These are phyloP conservation scores for Trissoscelio sp. DNA, from an alignment of 2,888 invertebrate genomes.

Conservation along the genomic window DNA sequence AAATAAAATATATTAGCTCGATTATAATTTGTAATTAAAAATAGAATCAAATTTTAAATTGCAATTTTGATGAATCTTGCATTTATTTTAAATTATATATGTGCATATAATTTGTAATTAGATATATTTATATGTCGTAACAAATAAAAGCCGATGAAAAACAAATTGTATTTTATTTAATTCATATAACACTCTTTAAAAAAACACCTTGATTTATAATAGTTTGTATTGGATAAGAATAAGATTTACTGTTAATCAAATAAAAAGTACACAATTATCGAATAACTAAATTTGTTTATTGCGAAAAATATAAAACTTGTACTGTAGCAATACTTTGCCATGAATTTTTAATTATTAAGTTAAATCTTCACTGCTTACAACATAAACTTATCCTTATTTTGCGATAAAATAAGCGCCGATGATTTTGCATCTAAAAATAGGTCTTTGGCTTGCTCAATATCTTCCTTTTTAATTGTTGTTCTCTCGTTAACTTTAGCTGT, in stretches of 20 bases:
- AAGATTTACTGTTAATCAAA: background rate
- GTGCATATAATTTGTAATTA: constrained; percentile 27
- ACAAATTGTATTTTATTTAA: background rate
- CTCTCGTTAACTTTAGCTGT: constrained; percentile 95
- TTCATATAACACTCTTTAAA: too few species aligned
- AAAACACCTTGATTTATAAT: too few species aligned
- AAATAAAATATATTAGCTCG: too few species aligned
- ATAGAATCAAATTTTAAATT: background rate
- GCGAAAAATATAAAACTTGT: constrained; percentile 17
- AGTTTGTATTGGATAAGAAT: background rate
- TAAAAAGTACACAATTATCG: background rate
- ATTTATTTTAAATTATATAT: constrained; percentile 24
- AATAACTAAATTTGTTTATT: background rate
- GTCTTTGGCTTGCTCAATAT: constrained; percentile 92
- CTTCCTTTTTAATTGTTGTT: constrained; percentile 89
- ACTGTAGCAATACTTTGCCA: background rate
- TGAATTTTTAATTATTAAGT: background rate
- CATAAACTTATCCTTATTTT: constrained; percentile 96
- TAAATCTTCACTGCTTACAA: background rate
- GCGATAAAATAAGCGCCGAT: constrained; percentile 95
- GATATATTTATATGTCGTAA: constrained; percentile 26
- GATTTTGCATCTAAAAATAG: constrained; percentile 98
- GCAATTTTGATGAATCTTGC: background rate
- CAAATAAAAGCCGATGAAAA: constrained; percentile 8
- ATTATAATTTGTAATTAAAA: background rate